A percentile compares a stretch with the other conserved stretches of the same genome.
Conservation (phyloP, 2,888 invertebrate species). For the Polyommatus icarus region DNA sequence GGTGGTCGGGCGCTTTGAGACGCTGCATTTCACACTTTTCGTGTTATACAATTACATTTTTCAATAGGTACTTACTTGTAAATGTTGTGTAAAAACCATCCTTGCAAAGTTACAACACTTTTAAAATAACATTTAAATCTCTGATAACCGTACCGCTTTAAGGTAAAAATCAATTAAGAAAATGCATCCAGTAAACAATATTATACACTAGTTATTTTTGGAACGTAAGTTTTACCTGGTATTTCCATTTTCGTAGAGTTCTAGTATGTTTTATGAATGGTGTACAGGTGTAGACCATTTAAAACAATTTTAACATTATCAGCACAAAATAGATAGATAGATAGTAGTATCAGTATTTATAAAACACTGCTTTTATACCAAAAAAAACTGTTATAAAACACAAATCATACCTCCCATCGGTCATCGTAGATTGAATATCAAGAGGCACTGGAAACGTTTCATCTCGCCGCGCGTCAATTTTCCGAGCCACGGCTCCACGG, state of each 20-base stretch:
- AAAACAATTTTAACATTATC: background rate
- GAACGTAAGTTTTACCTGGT: background rate
- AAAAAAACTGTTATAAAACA: background rate
- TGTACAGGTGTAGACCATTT: no score
- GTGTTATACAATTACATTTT: constrained; percentile 29
- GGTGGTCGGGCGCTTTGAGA: constrained; percentile 18
- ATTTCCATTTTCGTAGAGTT: no score
- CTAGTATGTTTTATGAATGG: no score
- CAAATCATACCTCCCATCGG: constrained; percentile 7
- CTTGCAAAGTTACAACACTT: background rate
- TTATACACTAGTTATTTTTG: no score
- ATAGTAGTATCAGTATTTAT: background rate
- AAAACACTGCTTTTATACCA: background rate
- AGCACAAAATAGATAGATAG: no score
- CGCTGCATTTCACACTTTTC: constrained; percentile 33
- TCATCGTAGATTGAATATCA: constrained; percentile 22
- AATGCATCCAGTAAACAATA: no score
- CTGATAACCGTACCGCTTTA: no score
- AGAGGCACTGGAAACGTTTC: constrained; percentile 6
- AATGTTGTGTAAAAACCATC: background rate
- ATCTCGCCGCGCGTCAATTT: constrained; percentile 48
- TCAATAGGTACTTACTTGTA: background rate
- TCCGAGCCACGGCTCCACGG: constrained; percentile 49
- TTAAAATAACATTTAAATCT: no score
- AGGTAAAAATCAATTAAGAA: no score